A percentile compares a stretch with the other conserved stretches of the same genome.
phyloP scores from a whole-genome alignment of 2,113 vertebrate genomes.

The Rhagologus leucostigma region DNA sequence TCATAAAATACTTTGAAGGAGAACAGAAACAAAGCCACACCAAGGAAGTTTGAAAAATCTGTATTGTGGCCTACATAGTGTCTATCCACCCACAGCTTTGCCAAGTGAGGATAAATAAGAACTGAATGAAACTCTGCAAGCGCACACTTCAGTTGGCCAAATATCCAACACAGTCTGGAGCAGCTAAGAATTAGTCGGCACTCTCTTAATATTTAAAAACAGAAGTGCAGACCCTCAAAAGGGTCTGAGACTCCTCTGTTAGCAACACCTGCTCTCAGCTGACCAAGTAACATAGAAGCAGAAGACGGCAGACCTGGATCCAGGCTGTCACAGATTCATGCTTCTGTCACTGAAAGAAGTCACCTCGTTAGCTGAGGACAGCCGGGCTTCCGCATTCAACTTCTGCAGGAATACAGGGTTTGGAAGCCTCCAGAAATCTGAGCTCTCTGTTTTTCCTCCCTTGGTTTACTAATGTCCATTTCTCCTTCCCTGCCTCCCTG shows the following conservation, averaged over 20 bases:
- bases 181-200: background rate
- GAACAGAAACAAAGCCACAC: background rate
- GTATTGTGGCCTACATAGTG: slow-evolving; percentile 35
- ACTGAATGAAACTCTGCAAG: slow-evolving; percentile 34
- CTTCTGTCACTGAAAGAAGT: background rate
- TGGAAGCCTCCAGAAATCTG: slow-evolving; percentile 43
- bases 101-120: slow-evolving; percentile 45
- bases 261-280: background rate
- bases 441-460: slow-evolving; percentile 36
- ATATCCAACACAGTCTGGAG: background rate
- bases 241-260: background rate
- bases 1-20: background rate
- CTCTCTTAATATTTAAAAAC: background rate
- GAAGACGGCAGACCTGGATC: background rate
- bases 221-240: background rate
- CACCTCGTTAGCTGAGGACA: background rate
- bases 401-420: slow-evolving; percentile 9
- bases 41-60: background rate
- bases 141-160: background rate
- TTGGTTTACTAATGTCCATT: slow-evolving; percentile 23
- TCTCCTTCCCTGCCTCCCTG: background rate
- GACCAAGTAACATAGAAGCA: background rate
- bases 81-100: slow-evolving; percentile 39
- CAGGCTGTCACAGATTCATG: fast-evolving
- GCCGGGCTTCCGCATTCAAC: background rate